phyloP scores from a whole-genome alignment of 2,888 invertebrate species.

The Lasioglossum zephyrum region DNA sequence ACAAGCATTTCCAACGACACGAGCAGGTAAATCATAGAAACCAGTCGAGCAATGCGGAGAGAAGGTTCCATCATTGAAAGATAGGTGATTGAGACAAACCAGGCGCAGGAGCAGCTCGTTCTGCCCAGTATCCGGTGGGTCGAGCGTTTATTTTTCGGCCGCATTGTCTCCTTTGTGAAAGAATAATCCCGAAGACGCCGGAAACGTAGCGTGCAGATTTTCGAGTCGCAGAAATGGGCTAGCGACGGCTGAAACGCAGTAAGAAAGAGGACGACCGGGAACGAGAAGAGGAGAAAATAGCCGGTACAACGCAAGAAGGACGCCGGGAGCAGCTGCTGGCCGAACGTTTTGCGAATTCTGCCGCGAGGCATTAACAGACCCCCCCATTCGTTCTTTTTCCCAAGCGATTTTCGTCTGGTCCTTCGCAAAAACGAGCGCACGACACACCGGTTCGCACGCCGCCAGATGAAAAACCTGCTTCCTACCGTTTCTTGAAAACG shows the following conservation, averaged over 20 bases:
- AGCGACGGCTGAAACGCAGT: background rate
- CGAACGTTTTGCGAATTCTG: slow-evolving; percentile 67
- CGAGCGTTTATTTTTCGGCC: slow-evolving; percentile 56
- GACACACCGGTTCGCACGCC: slow-evolving; percentile 39
- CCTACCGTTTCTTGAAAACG: background rate
- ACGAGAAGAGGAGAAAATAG: slow-evolving; percentile 48
- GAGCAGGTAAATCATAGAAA: background rate
- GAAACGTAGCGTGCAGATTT: slow-evolving; percentile 59
- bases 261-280: background rate
- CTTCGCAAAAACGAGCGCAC: slow-evolving; percentile 37
- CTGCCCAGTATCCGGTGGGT: slow-evolving; percentile 1
- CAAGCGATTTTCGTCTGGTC: slow-evolving; percentile 19
- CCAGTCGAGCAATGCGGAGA: background rate
- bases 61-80: background rate
- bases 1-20: background rate
- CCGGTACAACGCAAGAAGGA: slow-evolving; percentile 32
- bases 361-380: slow-evolving; percentile 56
- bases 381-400: slow-evolving; percentile 16
- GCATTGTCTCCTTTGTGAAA: slow-evolving; percentile 43
- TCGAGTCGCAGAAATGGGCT: slow-evolving; percentile 38
- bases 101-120: background rate
- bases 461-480: slow-evolving; percentile 22
- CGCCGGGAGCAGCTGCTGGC: slow-evolving; percentile 61
- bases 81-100: background rate
- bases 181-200: slow-evolving; percentile 44